Percentiles rank a stretch among this genome's conserved stretches.
Evolutionary conservation across 2,888 invertebrate species (phyloP).

Genomic region (Dryobota labecula): DNA sequence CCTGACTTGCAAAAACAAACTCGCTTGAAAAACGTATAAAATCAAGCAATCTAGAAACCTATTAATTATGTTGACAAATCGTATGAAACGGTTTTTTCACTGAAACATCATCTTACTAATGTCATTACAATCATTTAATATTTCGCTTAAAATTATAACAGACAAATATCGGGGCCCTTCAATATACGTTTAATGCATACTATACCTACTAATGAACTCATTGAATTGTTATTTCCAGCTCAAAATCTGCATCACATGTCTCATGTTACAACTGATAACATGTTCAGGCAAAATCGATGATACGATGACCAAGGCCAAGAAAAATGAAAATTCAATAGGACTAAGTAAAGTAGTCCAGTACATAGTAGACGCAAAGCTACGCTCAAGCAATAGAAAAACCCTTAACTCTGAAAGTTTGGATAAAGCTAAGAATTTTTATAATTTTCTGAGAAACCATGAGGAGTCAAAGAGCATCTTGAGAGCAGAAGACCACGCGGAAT

Average conservation of each 20-base stretch:
- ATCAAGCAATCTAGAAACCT: no score
- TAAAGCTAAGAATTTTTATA: constrained; percentile 4
- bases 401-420: neutral
- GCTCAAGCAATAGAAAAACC: constrained; percentile 18
- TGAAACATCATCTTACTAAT: neutral
- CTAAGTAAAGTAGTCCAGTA: constrained; percentile 41
- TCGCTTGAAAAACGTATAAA: no score
- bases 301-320: neutral
- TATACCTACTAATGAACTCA: neutral
- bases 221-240: constrained; percentile 44
- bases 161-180: neutral
- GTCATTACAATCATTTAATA: neutral
- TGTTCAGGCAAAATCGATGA: neutral
- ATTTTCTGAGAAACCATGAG: neutral
- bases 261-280: constrained; percentile 28
- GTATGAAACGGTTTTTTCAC: no score
- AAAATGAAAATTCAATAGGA: constrained; percentile 23
- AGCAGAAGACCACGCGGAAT: neutral
- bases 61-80: neutral
- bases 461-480: fast-evolving
- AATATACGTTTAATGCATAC: neutral
- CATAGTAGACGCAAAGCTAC: constrained; percentile 36
- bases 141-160: no score
- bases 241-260: constrained; percentile 24
- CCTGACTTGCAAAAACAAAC: no score